phyloP scores from a whole-genome alignment of 2,113 vertebrate genomes.

The Phodopus roborovskii region DNA sequence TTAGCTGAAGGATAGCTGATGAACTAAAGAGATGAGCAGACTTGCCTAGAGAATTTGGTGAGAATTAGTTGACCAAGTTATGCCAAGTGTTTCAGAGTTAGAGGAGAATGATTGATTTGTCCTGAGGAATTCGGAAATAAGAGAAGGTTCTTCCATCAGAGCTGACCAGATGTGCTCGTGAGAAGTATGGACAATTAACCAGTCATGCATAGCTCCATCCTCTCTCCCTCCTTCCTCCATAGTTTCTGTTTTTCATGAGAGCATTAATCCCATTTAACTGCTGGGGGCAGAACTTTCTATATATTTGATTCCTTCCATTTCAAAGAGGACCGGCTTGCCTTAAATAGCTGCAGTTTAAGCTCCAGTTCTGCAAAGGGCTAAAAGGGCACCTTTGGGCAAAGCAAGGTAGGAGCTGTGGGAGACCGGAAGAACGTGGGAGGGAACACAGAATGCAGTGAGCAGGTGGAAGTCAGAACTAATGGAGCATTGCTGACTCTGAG shows the following conservation, averaged over 20 bases:
- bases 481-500: background rate
- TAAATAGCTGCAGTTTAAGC: background rate
- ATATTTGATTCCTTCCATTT: conserved; percentile 45
- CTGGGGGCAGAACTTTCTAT: background rate
- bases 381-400: background rate
- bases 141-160: conserved; percentile 46
- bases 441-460: background rate
- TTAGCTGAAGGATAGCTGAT: conserved; percentile 25
- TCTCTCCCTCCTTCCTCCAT: background rate
- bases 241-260: background rate
- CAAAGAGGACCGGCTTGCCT: background rate
- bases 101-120: conserved; percentile 35
- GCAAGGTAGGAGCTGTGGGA: background rate
- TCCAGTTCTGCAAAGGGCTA: background rate
- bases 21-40: conserved; percentile 28
- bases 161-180: background rate
- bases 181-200: background rate
- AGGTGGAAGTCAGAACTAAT: background rate
- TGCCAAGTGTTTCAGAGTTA: background rate
- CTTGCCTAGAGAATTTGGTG: background rate
- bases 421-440: background rate
- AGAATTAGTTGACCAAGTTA: background rate
- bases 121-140: conserved; percentile 16
- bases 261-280: conserved; percentile 24
- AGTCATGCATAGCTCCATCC: background rate